These are phyloP conservation scores for Anhinga rufa DNA, from an alignment of 2,113 vertebrate species.

Conservation along the genomic window DNA sequence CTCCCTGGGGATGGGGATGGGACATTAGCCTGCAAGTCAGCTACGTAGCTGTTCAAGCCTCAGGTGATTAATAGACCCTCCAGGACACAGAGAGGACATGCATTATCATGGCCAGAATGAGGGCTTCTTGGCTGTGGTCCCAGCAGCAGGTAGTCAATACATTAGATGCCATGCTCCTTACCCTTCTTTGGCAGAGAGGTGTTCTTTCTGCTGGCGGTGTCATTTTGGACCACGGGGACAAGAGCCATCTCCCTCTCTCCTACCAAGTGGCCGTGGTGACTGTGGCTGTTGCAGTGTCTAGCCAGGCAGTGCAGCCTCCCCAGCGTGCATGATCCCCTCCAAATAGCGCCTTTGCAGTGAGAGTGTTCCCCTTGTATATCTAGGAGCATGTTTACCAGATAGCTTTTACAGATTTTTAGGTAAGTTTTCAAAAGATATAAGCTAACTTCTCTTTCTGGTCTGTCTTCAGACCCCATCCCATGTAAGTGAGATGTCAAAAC, in stretches of 20 bases:
- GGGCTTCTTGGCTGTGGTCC: neutral
- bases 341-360: neutral
- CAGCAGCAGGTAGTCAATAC: neutral
- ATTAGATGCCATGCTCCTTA: neutral
- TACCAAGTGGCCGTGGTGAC: fast-evolving
- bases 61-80: fast-evolving
- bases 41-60: neutral
- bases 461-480: neutral
- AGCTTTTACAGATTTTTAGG: neutral
- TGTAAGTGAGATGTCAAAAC: neutral
- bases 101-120: neutral
- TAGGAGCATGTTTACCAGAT: neutral
- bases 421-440: neutral
- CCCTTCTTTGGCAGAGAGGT: neutral
- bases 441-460: neutral
- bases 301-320: neutral
- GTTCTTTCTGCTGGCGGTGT: neutral
- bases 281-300: neutral
- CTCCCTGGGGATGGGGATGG: neutral
- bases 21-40: neutral
- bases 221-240: neutral
- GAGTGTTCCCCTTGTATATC: neutral
- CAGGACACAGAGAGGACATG: fast-evolving
- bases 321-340: neutral
- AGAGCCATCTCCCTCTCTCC: neutral